Percentiles rank a stretch among this genome's conserved stretches.
Conservation (phyloP, 2,797 vertebrate species). For the Pristis pectinata region DNA sequence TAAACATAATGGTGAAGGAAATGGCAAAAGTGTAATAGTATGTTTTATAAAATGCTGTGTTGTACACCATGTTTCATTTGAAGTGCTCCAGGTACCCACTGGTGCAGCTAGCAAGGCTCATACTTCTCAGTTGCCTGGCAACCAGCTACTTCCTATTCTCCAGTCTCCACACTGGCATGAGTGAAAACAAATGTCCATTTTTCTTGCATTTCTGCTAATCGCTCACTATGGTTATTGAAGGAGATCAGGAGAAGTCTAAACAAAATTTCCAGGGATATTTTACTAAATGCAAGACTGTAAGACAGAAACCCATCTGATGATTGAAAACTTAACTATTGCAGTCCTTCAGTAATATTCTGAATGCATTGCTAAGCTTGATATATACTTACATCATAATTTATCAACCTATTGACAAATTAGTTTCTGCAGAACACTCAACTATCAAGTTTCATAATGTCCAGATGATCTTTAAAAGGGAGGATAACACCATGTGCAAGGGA, state of each 20-base stretch:
- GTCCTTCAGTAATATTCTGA: neutral
- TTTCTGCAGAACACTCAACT: neutral
- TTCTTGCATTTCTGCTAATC: neutral
- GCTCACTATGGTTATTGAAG: neutral
- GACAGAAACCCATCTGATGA: neutral
- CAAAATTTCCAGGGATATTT: neutral
- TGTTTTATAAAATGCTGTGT: neutral
- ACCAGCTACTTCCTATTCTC: neutral
- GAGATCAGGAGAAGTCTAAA: neutral
- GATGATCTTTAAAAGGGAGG: neutral
- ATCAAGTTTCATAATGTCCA: neutral
- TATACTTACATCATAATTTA: neutral
- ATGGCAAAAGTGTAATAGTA: neutral
- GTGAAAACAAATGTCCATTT: neutral
- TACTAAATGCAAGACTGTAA: no score
- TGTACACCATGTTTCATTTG: neutral
- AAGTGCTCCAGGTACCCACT: neutral
- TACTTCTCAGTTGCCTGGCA: neutral
- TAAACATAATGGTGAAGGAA: neutral
- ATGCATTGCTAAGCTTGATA: neutral
- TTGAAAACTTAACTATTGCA: neutral
- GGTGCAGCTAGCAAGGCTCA: neutral
- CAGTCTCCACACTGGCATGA: neutral
- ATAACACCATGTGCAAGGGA: neutral
- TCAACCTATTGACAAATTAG: neutral